Evolutionary conservation across 35 echinoderm and acorn worm species (phyloP).

Genomic region (Holothuria glaberrima): DNA sequence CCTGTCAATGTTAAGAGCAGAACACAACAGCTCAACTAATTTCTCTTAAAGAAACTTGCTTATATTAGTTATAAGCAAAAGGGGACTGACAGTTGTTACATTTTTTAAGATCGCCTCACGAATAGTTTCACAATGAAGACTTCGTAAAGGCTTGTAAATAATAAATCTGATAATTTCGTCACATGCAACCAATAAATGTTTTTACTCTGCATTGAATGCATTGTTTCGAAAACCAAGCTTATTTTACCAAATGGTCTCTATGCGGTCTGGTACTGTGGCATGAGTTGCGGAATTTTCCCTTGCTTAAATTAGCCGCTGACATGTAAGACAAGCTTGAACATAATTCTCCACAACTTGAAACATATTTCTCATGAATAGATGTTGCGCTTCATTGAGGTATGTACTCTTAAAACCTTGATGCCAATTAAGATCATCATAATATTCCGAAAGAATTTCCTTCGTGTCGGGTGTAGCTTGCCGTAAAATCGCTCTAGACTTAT

Average conservation of each 20-base stretch:
- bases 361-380: background rate
- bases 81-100: constrained; percentile 42
- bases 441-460: background rate
- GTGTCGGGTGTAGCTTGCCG: constrained; percentile 4
- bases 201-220: background rate
- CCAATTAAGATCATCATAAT: constrained; percentile 7
- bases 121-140: constrained; percentile 46
- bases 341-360: background rate
- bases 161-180: constrained; percentile 7
- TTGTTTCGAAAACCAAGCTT: constrained; percentile 20
- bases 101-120: constrained; percentile 21
- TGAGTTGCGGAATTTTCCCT: background rate
- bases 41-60: constrained; percentile 40
- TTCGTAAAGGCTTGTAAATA: constrained; percentile 47
- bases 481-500: background rate
- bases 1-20: constrained; percentile 26
- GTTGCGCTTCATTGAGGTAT: background rate
- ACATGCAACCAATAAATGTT: constrained; percentile 24
- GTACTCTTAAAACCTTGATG: constrained; percentile 35
- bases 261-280: constrained; percentile 9
- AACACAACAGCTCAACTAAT: constrained; percentile 20
- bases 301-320: background rate
- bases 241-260: constrained; percentile 51
- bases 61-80: constrained; percentile 27
- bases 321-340: background rate